Conservation (phyloP, 2,113 vertebrate species). For the Lagopus leucura region DNA sequence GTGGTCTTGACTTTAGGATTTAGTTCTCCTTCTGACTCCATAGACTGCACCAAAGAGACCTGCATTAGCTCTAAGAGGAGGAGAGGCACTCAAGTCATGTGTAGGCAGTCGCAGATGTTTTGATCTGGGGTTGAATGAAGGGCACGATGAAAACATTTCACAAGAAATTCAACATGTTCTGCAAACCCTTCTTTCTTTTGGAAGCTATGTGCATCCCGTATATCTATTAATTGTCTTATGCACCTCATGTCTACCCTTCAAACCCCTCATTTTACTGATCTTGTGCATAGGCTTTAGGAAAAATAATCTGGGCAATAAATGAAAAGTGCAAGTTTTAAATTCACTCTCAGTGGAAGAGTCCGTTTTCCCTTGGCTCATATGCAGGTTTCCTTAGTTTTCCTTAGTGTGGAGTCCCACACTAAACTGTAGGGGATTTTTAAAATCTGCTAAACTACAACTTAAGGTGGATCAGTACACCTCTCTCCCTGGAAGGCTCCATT, state of each 20-base stretch:
- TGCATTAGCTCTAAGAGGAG: background rate
- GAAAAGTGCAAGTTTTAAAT: background rate
- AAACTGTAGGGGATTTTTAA: background rate
- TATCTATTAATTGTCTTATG: background rate
- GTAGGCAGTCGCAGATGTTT: background rate
- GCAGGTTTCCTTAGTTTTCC: background rate
- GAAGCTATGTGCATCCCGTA: background rate
- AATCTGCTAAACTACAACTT: background rate
- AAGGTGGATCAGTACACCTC: background rate
- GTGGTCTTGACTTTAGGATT: background rate
- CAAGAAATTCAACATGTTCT: background rate
- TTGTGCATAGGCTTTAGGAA: background rate
- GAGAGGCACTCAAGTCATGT: background rate
- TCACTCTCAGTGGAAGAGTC: background rate
- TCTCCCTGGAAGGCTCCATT: background rate
- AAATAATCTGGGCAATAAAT: background rate
- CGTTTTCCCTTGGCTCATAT: background rate
- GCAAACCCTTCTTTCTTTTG: background rate
- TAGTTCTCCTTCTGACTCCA: background rate
- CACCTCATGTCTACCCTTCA: background rate
- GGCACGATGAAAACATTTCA: background rate
- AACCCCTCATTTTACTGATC: background rate
- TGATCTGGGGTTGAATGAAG: background rate
- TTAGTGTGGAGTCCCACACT: background rate
- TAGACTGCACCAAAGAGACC: background rate